A percentile compares a stretch with the other conserved stretches of the same genome.
Conservation (phyloP, 1,140 invertebrate genomes). For the Drosophila ironensis region DNA sequence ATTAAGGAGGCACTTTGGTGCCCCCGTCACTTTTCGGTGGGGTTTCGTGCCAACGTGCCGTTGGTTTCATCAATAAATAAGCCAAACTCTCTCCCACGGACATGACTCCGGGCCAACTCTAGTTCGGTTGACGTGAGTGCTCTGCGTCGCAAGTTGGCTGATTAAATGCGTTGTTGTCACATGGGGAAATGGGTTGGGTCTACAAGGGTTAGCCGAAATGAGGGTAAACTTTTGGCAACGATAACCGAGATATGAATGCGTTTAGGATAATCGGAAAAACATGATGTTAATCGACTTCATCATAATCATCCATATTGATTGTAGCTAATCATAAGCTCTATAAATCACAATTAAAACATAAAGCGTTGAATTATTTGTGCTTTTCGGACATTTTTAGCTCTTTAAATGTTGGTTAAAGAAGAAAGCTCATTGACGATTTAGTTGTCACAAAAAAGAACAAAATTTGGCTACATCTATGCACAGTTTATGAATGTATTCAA, state of each 20-base stretch:
- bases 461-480: too few relatives aligned
- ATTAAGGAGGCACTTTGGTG: conserved; percentile 59
- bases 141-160: conserved; percentile 12
- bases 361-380: too few relatives aligned
- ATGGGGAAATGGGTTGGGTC: conserved; percentile 22
- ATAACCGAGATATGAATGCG: conserved; percentile 5
- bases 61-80: conserved; percentile 73
- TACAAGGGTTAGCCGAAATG: conserved; percentile 6
- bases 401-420: too few relatives aligned
- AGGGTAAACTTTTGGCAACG: conserved; percentile 11
- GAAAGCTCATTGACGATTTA: too few relatives aligned
- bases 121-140: conserved; percentile 21
- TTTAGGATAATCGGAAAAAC: not conserved
- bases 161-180: conserved; percentile 29
- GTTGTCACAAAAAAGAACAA: too few relatives aligned
- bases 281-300: not conserved
- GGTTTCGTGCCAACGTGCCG: conserved; percentile 70
- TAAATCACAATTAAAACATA: too few relatives aligned
- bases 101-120: conserved; percentile 17
- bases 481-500: too few relatives aligned
- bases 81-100: conserved; percentile 26
- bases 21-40: conserved; percentile 27
- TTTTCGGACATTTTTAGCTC: too few relatives aligned
- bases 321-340: not conserved
- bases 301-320: not conserved